Evolutionary conservation across 2,797 vertebrate species (phyloP).

Genomic region (Taeniopygia guttata): DNA sequence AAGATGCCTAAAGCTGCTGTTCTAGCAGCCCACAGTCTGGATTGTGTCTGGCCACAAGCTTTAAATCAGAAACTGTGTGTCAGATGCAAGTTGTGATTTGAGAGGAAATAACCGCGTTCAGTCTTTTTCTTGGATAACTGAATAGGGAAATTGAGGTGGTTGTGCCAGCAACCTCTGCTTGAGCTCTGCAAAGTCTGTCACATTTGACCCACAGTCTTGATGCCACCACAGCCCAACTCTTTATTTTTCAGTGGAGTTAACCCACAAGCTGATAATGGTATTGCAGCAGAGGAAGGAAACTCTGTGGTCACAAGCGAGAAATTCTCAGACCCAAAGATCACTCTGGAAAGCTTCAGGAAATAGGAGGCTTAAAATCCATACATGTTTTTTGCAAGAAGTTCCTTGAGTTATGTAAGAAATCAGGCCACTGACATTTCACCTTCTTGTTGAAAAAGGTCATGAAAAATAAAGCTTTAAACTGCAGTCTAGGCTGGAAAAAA

Average conservation of each 20-base stretch:
- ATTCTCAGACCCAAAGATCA: not conserved
- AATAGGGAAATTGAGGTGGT: rapidly evolving
- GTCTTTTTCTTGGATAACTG: not conserved
- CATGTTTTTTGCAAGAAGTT: rapidly evolving
- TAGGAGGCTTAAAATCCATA: not conserved
- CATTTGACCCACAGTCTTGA: rapidly evolving
- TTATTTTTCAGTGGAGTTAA: not conserved
- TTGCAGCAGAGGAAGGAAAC: not conserved
- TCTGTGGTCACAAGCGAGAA: not conserved
- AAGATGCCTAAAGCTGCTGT: not conserved
- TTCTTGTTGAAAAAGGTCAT: not conserved
- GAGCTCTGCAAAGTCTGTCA: too few species aligned
- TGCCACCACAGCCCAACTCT: not conserved
- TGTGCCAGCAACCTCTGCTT: too few species aligned
- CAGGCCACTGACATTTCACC: not conserved
- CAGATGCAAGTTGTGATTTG: not conserved
- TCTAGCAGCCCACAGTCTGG: not conserved
- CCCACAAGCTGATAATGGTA: not conserved
- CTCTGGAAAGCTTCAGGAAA: not conserved
- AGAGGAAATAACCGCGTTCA: not conserved
- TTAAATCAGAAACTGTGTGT: not conserved
- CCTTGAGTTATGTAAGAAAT: not conserved
- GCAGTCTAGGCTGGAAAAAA: not conserved
- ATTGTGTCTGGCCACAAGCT: not conserved
- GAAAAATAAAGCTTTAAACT: not conserved